Conservation (phyloP, 30 jellyfish, hydroid and myxozoan genomes). For the Phacellophora camtschatica region DNA sequence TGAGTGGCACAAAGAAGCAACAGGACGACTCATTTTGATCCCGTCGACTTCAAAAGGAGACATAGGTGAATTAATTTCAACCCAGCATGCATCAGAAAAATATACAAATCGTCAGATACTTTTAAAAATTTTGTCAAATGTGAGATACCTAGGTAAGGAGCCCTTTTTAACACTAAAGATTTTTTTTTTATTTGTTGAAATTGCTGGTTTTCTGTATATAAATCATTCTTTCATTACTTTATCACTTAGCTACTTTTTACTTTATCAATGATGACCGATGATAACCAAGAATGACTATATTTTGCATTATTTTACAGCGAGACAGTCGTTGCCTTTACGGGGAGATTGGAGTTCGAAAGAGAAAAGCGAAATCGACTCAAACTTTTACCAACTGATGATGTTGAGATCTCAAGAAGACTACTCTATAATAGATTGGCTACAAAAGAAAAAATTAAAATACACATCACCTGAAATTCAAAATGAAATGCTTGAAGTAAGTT, state of each 20-base stretch:
- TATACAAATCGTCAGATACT: background rate
- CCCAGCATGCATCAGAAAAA: constrained; percentile 14
- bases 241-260: no score
- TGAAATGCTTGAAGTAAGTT: background rate
- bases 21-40: background rate
- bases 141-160: no score
- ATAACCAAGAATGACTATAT: no score
- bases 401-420: constrained; percentile 19
- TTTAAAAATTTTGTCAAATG: background rate
- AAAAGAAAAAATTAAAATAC: background rate
- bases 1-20: constrained; percentile 27
- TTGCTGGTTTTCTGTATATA: no score
- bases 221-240: no score
- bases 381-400: constrained; percentile 17
- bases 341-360: constrained; percentile 8
- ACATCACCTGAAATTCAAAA: constrained; percentile 4
- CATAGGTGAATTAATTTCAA: background rate
- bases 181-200: no score
- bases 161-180: no score
- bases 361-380: background rate
- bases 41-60: constrained; percentile 11
- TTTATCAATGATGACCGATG: no score
- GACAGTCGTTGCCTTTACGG: background rate
- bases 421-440: constrained; percentile 24
- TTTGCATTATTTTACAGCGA: no score